Conservation (phyloP, 2,113 vertebrate species). For the Xiphias gladius region DNA sequence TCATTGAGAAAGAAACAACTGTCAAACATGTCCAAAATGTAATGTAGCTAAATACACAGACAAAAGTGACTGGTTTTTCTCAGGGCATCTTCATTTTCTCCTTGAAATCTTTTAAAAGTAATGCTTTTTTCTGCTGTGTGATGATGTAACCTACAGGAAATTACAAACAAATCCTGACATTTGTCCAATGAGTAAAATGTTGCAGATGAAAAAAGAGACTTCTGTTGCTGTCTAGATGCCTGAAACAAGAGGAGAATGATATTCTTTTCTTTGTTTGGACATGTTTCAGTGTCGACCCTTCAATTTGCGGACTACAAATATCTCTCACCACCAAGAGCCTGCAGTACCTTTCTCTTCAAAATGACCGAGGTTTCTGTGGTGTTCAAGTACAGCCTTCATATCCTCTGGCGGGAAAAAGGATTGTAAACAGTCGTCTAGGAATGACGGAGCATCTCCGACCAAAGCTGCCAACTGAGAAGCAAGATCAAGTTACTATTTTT, state of each 20-base stretch:
- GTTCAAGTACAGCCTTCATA: constrained; percentile 76
- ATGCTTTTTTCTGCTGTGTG: too few species aligned
- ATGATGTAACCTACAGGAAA: too few species aligned
- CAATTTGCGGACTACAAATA: neutral
- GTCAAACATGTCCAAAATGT: constrained; percentile 4
- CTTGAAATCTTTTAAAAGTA: neutral
- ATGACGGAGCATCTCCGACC: constrained; percentile 72
- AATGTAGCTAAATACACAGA: neutral
- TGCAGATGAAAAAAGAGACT: neutral
- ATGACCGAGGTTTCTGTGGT: constrained; percentile 78
- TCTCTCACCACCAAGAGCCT: neutral
- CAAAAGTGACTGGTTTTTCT: too few species aligned
- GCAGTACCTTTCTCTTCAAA: constrained; percentile 76
- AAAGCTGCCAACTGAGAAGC: constrained; percentile 74
- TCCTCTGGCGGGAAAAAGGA: constrained; percentile 69
- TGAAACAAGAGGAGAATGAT: neutral
- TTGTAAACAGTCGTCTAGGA: constrained; percentile 79
- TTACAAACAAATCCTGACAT: neutral
- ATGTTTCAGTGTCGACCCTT: neutral
- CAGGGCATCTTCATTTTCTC: too few species aligned
- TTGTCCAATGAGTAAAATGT: neutral
- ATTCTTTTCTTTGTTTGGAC: neutral
- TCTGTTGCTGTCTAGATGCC: too few species aligned
- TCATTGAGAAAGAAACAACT: neutral
- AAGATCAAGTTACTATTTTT: constrained; percentile 20